Percentiles rank a stretch among this genome's conserved stretches.
Conservation (phyloP, 92 coral and sea anemone genomes). For the Parazoanthus atlanticus region DNA sequence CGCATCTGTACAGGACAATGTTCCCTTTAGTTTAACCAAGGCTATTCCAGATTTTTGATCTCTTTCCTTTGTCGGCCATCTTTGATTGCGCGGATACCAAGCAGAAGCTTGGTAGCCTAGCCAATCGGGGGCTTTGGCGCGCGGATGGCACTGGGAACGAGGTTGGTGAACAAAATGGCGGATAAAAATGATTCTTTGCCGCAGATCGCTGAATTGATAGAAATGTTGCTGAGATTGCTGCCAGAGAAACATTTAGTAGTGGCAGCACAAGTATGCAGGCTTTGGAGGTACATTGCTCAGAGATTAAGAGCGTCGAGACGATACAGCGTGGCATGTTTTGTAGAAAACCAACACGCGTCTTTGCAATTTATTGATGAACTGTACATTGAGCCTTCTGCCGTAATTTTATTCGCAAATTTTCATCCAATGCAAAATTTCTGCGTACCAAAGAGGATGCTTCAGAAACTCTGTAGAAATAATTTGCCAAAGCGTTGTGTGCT, state of each 20-base stretch:
- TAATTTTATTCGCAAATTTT: conserved; percentile 52
- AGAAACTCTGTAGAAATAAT: conserved; percentile 37
- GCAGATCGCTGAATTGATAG: neutral
- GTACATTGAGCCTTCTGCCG: conserved; percentile 50
- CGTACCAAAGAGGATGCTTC: conserved; percentile 40
- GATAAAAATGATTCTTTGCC: neutral
- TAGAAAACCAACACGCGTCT: neutral
- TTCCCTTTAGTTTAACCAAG: neutral
- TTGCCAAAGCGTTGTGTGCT: conserved; percentile 59
- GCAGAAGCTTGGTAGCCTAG: conserved; percentile 21
- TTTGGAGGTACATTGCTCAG: conserved; percentile 70
- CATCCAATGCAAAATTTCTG: conserved; percentile 38
- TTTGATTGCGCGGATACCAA: conserved; percentile 35
- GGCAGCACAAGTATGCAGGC: conserved; percentile 72
- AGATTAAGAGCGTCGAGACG: conserved; percentile 68
- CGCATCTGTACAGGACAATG: conserved; percentile 52
- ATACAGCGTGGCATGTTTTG: conserved; percentile 42
- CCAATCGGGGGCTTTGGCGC: neutral
- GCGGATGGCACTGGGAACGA: too few species aligned
- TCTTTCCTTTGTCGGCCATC: conserved; percentile 49
- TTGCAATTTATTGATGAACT: conserved; percentile 11
- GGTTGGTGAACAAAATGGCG: conserved; percentile 21
- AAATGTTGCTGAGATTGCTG: conserved; percentile 44
- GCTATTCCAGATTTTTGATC: neutral
- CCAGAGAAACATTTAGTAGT: conserved; percentile 66